Evolutionary conservation across 1,140 invertebrate genomes (phyloP).

Genomic region (Nephila pilipes): DNA sequence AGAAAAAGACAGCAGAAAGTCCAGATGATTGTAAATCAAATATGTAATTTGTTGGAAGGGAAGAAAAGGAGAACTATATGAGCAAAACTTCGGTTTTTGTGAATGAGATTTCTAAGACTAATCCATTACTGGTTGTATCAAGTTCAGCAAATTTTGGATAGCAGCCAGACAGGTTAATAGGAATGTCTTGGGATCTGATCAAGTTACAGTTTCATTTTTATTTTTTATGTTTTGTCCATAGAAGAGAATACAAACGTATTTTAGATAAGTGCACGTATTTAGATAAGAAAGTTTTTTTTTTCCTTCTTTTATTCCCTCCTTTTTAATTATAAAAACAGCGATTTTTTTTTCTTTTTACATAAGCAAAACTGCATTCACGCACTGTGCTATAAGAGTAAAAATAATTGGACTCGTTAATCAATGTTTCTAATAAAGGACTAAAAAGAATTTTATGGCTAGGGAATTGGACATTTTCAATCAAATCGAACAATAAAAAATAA

Average conservation of each 20-base stretch:
- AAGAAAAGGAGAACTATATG: neutral
- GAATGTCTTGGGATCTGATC: conserved; percentile 43
- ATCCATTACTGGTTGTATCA: conserved; percentile 33
- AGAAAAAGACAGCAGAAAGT: neutral
- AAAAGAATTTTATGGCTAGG: neutral
- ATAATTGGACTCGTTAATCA: neutral
- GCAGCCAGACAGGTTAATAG: neutral
- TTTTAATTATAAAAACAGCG: neutral
- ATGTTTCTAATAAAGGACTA: neutral
- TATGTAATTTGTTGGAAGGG: neutral
- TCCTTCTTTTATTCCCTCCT: neutral
- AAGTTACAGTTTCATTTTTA: conserved; percentile 23
- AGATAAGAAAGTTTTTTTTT: neutral
- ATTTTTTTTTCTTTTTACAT: neutral
- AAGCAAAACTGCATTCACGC: neutral
- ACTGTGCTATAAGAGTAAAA: neutral
- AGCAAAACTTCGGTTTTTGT: neutral
- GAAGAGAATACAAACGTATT: neutral
- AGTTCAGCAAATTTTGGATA: conserved; percentile 13
- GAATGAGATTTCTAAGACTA: conserved; percentile 28
- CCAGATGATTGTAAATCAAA: neutral
- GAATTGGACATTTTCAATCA: neutral
- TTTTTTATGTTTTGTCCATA: neutral
- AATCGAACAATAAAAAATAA: neutral
- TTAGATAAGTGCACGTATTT: neutral